Percentiles rank a stretch among this genome's conserved stretches.
Conservation (phyloP, 2,888 invertebrate species). For the Oeneis ivallda region DNA sequence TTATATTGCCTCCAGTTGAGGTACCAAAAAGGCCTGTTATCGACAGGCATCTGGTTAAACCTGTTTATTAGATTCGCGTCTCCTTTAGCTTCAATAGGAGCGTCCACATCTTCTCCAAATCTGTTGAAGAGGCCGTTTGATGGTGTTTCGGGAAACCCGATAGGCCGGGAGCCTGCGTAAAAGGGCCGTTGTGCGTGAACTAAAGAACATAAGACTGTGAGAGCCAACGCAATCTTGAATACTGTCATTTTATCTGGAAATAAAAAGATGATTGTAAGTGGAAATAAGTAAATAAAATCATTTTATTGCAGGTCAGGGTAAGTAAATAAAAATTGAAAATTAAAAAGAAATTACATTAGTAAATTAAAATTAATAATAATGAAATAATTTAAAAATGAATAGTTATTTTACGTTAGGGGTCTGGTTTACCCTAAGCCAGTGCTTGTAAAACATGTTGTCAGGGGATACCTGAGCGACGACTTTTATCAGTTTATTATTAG, state of each 20-base stretch:
- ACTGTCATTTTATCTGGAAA: slow-evolving; percentile 38
- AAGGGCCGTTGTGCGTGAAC: slow-evolving; percentile 82
- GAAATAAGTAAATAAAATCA: too few relatives aligned
- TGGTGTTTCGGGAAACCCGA: slow-evolving; percentile 82
- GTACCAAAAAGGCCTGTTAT: slow-evolving; percentile 85
- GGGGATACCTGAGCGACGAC: too few relatives aligned
- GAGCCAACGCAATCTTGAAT: slow-evolving; percentile 27
- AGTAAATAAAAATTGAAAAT: too few relatives aligned
- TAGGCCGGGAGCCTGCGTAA: slow-evolving; percentile 82
- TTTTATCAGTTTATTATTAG: too few relatives aligned
- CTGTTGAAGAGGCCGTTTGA: slow-evolving; percentile 62
- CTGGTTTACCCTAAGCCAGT: too few relatives aligned
- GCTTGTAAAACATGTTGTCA: too few relatives aligned
- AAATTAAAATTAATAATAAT: too few relatives aligned
- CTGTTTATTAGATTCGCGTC: slow-evolving; percentile 79
- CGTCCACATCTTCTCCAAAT: slow-evolving; percentile 62
- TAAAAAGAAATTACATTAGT: too few relatives aligned
- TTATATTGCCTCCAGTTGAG: slow-evolving; percentile 84
- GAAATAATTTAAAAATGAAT: too few relatives aligned
- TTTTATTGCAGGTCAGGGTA: too few relatives aligned
- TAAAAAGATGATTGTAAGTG: slow-evolving; percentile 6
- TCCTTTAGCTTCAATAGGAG: slow-evolving; percentile 83
- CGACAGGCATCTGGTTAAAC: slow-evolving; percentile 81
- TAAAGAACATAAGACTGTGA: slow-evolving; percentile 29
- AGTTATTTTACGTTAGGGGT: too few relatives aligned